phyloP scores from a whole-genome alignment of 2,797 vertebrate genomes.

The Prunella strophiata region DNA sequence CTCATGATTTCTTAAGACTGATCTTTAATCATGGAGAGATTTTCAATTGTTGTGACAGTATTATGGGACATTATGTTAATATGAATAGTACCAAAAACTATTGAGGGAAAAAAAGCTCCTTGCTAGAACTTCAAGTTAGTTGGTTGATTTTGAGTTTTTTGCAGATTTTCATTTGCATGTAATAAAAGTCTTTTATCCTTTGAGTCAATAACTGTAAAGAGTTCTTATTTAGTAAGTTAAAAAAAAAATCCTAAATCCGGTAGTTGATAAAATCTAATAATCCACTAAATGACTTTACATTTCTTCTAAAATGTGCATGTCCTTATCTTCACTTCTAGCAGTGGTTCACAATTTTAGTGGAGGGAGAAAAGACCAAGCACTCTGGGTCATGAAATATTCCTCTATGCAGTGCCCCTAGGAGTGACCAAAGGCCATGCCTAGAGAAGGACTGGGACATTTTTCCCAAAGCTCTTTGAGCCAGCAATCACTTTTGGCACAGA shows the following conservation, averaged over 20 bases:
- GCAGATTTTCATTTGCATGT: not conserved
- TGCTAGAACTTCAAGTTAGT: not conserved
- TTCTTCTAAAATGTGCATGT: not conserved
- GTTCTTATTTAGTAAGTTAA: not conserved
- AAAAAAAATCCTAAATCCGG: not conserved
- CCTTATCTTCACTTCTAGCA: not conserved
- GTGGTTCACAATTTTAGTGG: not conserved
- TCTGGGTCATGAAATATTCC: not conserved
- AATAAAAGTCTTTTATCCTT: not conserved
- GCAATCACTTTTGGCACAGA: not conserved
- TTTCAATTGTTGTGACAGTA: not conserved
- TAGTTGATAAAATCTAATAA: not conserved
- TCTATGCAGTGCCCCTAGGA: fast-evolving
- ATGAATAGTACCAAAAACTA: not conserved
- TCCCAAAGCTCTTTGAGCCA: not conserved
- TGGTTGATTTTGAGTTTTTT: not conserved
- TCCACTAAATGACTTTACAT: fast-evolving
- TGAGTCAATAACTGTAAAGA: not conserved
- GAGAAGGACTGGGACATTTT: not conserved
- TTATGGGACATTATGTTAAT: not conserved
- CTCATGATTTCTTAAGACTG: not conserved
- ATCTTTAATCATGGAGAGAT: not conserved
- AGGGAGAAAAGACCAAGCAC: not conserved
- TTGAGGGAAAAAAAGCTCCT: not conserved
- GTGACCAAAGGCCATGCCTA: not conserved